phyloP scores from a whole-genome alignment of 1,140 invertebrate genomes.

The Eufriesea mexicana region DNA sequence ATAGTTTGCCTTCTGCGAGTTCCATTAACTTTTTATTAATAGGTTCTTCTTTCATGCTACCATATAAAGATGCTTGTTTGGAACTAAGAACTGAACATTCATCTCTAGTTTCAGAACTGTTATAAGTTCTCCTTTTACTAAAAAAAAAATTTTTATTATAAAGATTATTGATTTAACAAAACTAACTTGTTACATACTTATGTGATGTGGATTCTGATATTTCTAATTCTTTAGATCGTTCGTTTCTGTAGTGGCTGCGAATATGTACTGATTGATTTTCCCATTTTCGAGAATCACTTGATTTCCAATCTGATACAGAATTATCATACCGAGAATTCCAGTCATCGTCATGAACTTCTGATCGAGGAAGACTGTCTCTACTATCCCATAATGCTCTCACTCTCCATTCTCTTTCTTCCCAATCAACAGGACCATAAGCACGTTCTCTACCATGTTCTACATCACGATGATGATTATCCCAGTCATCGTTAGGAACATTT shows the following conservation, averaged over 20 bases:
- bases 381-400: constrained; percentile 75
- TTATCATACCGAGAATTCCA: constrained; percentile 77
- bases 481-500: constrained; percentile 72
- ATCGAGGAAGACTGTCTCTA: constrained; percentile 77
- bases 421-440: constrained; percentile 71
- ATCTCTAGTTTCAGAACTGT: constrained; percentile 75
- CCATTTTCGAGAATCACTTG: constrained; percentile 79
- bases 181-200: constrained; percentile 31
- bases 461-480: constrained; percentile 78
- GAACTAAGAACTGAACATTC: constrained; percentile 72
- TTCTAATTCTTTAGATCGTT: constrained; percentile 78
- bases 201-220: constrained; percentile 63
- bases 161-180: constrained; percentile 31
- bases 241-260: constrained; percentile 77
- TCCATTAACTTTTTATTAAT: constrained; percentile 82
- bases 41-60: constrained; percentile 80
- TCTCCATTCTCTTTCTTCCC: constrained; percentile 81
- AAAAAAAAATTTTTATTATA: constrained; percentile 39
- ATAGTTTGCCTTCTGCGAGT: constrained; percentile 77
- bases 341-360: constrained; percentile 79
- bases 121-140: constrained; percentile 76
- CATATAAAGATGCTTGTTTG: constrained; percentile 77
- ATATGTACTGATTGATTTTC: constrained; percentile 77
- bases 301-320: constrained; percentile 78
- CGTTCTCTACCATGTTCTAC: constrained; percentile 76